These are phyloP conservation scores for Chloroceryle aenea DNA, from an alignment of 2,113 vertebrate species.

Conservation along the genomic window DNA sequence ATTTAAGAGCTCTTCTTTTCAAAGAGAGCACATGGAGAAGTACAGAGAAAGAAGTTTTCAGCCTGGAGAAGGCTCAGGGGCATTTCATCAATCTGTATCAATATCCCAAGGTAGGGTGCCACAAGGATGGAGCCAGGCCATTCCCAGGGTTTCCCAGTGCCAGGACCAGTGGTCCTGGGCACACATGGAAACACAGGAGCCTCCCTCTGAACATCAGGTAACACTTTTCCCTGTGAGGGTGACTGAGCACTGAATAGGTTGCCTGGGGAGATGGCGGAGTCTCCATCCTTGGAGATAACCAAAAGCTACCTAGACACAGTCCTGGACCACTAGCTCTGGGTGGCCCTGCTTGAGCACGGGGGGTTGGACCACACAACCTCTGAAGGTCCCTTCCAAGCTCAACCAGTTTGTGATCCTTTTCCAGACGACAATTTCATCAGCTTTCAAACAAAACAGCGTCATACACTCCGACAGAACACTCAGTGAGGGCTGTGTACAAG, in stretches of 20 bases:
- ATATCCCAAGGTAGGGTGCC: too few relatives aligned
- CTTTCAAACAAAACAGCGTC: not conserved
- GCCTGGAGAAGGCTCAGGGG: not conserved
- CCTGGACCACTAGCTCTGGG: not conserved
- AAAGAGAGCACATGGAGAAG: not conserved
- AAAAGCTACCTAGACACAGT: rapidly evolving
- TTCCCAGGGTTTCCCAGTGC: not conserved
- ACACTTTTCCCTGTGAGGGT: not conserved
- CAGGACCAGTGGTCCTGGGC: not conserved
- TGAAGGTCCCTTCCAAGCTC: not conserved
- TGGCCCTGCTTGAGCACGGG: not conserved
- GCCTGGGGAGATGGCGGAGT: not conserved
- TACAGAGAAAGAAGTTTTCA: not conserved
- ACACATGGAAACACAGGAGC: not conserved
- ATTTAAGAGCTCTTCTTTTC: not conserved
- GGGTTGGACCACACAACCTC: not conserved
- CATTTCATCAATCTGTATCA: not conserved
- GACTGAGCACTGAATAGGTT: not conserved
- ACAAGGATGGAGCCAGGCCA: not conserved
- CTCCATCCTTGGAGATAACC: not conserved
- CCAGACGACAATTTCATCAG: not conserved
- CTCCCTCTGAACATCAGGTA: not conserved
- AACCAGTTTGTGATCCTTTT: not conserved
- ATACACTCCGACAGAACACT: not conserved
- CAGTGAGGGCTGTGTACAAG: rapidly evolving